Base-by-base conservation (phyloP, 2,888 invertebrate genomes). In the Gibbula magus region DNA sequence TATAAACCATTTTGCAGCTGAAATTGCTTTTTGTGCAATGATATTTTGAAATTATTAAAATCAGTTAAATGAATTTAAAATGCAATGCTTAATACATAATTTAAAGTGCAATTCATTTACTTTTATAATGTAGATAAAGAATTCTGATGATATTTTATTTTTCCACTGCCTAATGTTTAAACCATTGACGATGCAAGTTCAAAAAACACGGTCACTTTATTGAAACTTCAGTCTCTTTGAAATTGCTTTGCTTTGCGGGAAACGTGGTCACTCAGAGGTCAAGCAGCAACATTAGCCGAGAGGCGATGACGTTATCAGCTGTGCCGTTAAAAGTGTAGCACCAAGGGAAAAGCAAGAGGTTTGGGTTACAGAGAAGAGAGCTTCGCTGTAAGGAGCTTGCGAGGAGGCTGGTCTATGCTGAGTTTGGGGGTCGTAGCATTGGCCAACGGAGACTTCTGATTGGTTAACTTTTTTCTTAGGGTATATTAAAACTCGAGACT, bases 381-480 rank as follows among this genome's bases (percentile, higher is more conserved):
- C 29, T 22, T 29, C 61, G 29, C 29, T 61, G 61, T 18, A 61
- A 5, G 61, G 61, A 61, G 61, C 61, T 61, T 61, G 25, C 0
- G 25, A 61, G 29, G 25, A 29, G 61, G 61, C 61, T 61, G 61
- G 61, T 25, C 18, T 29, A 61, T 61, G 29, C 29, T 61, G 29
- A 61, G 61, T 61, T 61, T 25, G 29, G 61, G 61, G 61, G 61
- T 61, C 61, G 29, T 25, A 61, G 61, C 61, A 29, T 29, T 25
- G 5, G 29, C 16, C 29, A 61, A 16, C 22, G 16, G 13, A 29
- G 61, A n/a, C 29, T 61, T 29, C 61, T 61, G 76, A 76, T 76
- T 76, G 76, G 76, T 56, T 76, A 53, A 53, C 56, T 76, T 76
- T 76, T 76, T 76, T 53, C 76, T 54, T 76, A 56, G 76, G 76